Conservation (phyloP, 1,140 invertebrate genomes). For the Brachionus manjavacas region DNA sequence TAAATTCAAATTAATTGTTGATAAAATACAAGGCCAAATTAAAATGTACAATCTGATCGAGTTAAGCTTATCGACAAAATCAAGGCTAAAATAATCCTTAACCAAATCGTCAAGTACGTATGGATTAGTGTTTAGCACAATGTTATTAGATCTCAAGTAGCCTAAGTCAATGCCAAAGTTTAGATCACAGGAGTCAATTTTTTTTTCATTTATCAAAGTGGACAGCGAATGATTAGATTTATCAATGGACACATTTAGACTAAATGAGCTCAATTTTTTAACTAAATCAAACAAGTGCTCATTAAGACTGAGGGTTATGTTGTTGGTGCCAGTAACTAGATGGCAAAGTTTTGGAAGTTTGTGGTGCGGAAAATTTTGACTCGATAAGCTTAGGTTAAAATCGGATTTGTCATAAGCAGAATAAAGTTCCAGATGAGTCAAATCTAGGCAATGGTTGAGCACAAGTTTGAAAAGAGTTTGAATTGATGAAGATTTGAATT, state of each 20-base stretch:
- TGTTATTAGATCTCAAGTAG: background rate
- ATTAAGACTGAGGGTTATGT: background rate
- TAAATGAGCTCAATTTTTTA: background rate
- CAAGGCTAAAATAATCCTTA: background rate
- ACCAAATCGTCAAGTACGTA: conserved; percentile 12
- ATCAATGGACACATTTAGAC: background rate
- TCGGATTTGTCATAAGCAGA: background rate
- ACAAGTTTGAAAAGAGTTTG: background rate
- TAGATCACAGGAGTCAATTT: background rate
- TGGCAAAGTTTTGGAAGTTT: background rate
- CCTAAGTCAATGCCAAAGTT: conserved; percentile 19
- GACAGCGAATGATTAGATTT: background rate
- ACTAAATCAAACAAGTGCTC: background rate
- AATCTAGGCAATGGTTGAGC: background rate
- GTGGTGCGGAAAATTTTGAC: background rate
- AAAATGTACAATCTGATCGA: conserved; percentile 32
- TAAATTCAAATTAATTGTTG: background rate
- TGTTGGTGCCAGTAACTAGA: background rate
- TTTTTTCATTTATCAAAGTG: background rate
- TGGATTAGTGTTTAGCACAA: conserved; percentile 10
- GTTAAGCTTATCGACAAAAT: background rate
- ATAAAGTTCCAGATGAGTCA: background rate
- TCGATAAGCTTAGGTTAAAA: background rate
- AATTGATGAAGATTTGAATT: background rate
- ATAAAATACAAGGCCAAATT: conserved; percentile 16